Evolutionary conservation across 2,888 invertebrate genomes (phyloP).

Genomic region (Artemia sinica): DNA sequence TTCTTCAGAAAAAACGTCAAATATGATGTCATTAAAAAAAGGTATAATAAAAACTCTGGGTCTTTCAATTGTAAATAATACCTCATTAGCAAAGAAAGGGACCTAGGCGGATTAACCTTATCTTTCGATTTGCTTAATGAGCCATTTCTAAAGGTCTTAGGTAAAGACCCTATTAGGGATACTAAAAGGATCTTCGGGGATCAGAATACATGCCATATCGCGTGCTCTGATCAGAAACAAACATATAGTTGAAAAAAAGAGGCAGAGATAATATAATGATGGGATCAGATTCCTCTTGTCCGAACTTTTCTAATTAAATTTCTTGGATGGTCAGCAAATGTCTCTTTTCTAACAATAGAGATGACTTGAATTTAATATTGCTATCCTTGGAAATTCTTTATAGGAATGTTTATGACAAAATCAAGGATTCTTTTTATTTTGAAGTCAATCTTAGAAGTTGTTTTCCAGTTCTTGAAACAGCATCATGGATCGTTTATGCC

Average conservation of each 20-base stretch:
- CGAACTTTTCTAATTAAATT: background rate
- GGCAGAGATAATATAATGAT: no score
- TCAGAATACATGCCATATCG: constrained; percentile 13
- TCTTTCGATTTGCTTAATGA: constrained; percentile 9
- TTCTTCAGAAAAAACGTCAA: no score
- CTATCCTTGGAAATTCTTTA: no score
- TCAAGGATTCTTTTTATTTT: no score
- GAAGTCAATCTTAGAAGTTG: no score
- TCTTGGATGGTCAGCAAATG: constrained; percentile 1
- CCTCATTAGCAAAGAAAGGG: background rate
- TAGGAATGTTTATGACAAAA: no score
- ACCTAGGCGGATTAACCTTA: background rate
- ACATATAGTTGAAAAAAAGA: no score
- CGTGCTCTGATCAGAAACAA: background rate
- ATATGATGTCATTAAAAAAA: no score
- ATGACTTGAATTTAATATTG: background rate
- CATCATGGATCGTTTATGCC: no score
- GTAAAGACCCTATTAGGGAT: constrained; percentile 7
- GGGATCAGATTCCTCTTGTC: no score
- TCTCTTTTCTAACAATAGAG: background rate
- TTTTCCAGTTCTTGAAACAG: no score
- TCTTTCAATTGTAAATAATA: background rate
- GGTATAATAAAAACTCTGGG: no score
- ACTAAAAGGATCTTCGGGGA: background rate
- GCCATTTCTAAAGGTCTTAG: background rate